Evolutionary conservation across 2,888 invertebrate species (phyloP).

Genomic region (Tenthredo livida): DNA sequence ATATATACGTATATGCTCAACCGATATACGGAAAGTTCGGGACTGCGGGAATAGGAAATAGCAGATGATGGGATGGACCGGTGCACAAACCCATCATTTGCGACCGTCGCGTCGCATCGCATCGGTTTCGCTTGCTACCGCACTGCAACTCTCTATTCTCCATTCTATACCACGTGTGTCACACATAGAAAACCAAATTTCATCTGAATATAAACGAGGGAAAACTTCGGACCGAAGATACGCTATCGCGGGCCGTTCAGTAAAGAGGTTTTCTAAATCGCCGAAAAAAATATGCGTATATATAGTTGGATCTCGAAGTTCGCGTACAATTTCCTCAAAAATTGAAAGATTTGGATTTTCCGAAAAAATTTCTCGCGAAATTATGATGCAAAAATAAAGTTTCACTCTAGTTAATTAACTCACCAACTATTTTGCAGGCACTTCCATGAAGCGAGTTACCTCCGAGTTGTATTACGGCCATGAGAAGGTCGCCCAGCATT

Average conservation of each 20-base stretch:
- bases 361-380: not conserved
- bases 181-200: not conserved
- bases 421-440: constrained; percentile 86
- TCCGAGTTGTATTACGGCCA: constrained; percentile 88
- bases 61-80: constrained; percentile 18
- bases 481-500: constrained; percentile 88
- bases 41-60: constrained; percentile 22
- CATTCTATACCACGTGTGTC: not conserved
- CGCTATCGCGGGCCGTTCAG: not conserved
- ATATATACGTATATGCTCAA: too few relatives aligned
- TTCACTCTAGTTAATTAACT: constrained; percentile 74
- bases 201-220: constrained; percentile 15
- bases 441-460: constrained; percentile 82
- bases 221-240: constrained; percentile 15
- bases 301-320: too few relatives aligned
- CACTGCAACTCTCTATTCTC: not conserved
- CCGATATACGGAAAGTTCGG: not conserved
- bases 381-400: not conserved
- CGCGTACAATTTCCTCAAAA: too few relatives aligned
- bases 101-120: not conserved
- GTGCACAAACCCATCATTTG: not conserved
- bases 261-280: too few relatives aligned
- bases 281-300: too few relatives aligned
- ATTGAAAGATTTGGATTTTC: not conserved
- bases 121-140: not conserved